Evolutionary conservation across 2,113 vertebrate species (phyloP).

Genomic region (Pachypanchax playfairii): DNA sequence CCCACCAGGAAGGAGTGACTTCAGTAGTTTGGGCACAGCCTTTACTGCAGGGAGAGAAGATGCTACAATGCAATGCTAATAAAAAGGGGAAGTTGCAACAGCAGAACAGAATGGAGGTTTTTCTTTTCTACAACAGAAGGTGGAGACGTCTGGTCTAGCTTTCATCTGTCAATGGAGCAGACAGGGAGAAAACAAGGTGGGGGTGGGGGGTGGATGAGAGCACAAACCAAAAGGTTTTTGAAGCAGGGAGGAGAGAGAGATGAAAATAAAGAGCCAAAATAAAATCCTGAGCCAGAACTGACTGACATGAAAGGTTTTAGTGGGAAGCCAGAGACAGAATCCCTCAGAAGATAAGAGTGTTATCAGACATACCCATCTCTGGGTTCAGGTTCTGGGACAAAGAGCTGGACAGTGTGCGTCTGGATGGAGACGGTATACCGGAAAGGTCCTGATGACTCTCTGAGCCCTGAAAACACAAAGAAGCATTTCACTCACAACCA

Average conservation of each 20-base stretch:
- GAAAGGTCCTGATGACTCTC: slow-evolving; percentile 94
- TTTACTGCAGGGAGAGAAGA: slow-evolving; percentile 88
- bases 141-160: no score
- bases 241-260: neutral
- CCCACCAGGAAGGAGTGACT: slow-evolving; percentile 88
- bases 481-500: neutral
- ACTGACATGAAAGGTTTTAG: slow-evolving; percentile 14
- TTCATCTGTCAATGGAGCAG: no score
- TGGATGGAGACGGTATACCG: slow-evolving; percentile 69
- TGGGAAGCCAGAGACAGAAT: slow-evolving; percentile 13
- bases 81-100: neutral
- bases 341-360: slow-evolving; percentile 7
- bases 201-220: neutral
- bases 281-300: slow-evolving; percentile 6
- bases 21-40: slow-evolving; percentile 91
- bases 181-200: slow-evolving; percentile 4
- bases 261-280: neutral
- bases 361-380: slow-evolving; percentile 55
- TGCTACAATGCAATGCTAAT: slow-evolving; percentile 74
- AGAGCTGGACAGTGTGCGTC: slow-evolving; percentile 71
- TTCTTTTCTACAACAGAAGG: no score
- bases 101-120: no score
- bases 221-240: neutral
- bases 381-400: slow-evolving; percentile 50
- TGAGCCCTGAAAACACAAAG: slow-evolving; percentile 78